Evolutionary conservation across 1,140 invertebrate genomes (phyloP), one percentile per base, ranked within the genome.

Genomic region (Drusus annulatus): DNA sequence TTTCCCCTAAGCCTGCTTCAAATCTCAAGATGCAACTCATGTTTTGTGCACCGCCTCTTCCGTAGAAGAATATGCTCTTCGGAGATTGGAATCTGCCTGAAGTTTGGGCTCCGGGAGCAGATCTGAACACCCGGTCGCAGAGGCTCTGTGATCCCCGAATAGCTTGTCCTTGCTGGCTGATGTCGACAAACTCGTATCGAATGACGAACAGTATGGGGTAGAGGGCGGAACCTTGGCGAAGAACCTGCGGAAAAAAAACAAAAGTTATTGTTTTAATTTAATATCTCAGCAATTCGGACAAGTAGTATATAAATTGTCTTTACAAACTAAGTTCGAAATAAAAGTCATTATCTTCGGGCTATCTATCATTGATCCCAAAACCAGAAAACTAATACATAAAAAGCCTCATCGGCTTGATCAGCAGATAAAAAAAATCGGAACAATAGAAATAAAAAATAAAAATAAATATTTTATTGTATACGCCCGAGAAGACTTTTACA

Each of bases 11-110:
- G 75, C 91, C 91, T 0, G 92, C 92, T 87, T 94, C 93, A 85
- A 96, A 96, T 84, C 93, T 91, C 85, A 95, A 93, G 50, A 93
- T 89, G 85, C 95, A 96, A 76, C 91, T 94, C 31, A 96, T 85
- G 86, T 95, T 94, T 82, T 92, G 91, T 10, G 93, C 91, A 1
- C 95, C 95, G 2, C 95, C 95, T 71, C 95, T 90, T 1, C 95
- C 95, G 84, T 94, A 96, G 83, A 95, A 93, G 88, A 96, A 96
- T 17, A 96, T 95, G 84, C 93, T 95, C 81, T 92, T 91, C 0
- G 95, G 94, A 1, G 95, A 95, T 84, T 92, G 92, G 85, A 96
- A 95, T 85, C 90, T 91, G 4, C 94, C 94, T 3, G 90, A 89
- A 23, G 87, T 87, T 45, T 88, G 87, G 45, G 87, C 88, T 15